Percentiles rank a stretch among this genome's conserved stretches.
Evolutionary conservation across 2,888 invertebrate species (phyloP).

Genomic region (Xylocampa areola): DNA sequence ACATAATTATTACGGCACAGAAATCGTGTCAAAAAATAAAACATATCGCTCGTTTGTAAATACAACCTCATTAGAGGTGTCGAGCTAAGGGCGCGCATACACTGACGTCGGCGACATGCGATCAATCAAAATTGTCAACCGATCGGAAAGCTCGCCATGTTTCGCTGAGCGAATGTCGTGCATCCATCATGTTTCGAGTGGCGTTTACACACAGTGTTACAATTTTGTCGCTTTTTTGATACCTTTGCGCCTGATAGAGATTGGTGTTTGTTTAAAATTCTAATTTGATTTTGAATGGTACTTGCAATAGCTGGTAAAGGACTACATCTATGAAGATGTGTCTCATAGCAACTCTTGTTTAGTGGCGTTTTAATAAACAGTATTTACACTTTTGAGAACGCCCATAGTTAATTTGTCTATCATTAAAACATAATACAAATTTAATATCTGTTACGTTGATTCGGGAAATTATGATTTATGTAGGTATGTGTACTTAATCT

Average conservation of each 20-base stretch:
- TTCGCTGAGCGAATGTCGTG: conserved; percentile 74
- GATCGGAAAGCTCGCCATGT: conserved; percentile 83
- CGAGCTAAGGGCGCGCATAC: conserved; percentile 57
- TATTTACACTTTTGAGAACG: no score
- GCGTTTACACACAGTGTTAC: conserved; percentile 62
- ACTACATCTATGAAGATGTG: no score
- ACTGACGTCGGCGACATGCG: conserved; percentile 60
- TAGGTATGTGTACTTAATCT: conserved; percentile 15
- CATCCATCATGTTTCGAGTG: conserved; percentile 82
- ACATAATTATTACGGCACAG: neutral
- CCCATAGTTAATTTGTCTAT: no score
- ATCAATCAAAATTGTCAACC: conserved; percentile 89
- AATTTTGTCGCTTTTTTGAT: conserved; percentile 55
- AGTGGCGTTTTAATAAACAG: no score
- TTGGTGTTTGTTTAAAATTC: conserved; percentile 22
- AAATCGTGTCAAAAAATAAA: conserved; percentile 40
- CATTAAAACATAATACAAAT: no score
- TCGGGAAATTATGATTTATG: neutral
- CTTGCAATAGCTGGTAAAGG: no score
- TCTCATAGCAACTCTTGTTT: no score
- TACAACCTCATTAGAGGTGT: conserved; percentile 71
- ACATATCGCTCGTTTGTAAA: conserved; percentile 63
- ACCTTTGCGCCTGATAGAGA: conserved; percentile 40
- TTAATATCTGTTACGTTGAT: neutral
- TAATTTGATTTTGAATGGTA: neutral